Percentiles rank a stretch among this genome's conserved stretches.
These are phyloP conservation scores for Sylvicapra grimmia DNA, from an alignment of 2,113 vertebrate species.

Conservation along the genomic window DNA sequence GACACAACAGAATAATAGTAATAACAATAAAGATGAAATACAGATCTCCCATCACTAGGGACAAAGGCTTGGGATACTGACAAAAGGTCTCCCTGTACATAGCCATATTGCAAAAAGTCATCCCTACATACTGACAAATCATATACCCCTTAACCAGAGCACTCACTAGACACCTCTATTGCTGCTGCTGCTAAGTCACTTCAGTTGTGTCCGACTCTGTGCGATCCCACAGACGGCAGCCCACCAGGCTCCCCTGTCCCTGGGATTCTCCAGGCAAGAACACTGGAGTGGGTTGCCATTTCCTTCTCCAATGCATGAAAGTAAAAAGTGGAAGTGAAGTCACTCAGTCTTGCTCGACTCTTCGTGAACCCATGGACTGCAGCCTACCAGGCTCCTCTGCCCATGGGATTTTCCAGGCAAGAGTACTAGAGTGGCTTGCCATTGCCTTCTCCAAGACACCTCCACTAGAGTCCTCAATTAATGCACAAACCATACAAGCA, in stretches of 20 bases:
- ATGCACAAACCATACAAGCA: background rate
- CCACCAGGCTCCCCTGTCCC: no score
- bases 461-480: background rate
- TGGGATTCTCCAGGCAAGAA: no score
- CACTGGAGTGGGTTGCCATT: no score
- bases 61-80: background rate
- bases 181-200: no score
- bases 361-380: fast-evolving
- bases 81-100: background rate
- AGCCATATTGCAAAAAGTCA: background rate
- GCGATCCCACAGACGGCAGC: no score
- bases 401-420: no score
- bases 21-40: background rate
- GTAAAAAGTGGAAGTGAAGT: no score
- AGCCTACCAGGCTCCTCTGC: no score
- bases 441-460: background rate
- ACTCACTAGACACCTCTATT: background rate
- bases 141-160: no score
- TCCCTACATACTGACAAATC: background rate
- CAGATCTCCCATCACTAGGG: background rate
- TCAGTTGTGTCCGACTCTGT: no score
- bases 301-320: no score
- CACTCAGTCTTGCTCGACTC: fast-evolving
- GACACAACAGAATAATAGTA: background rate
- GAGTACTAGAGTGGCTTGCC: no score